These are phyloP conservation scores for Lophius americanus DNA, from an alignment of 2,797 vertebrate species.

Conservation along the genomic window DNA sequence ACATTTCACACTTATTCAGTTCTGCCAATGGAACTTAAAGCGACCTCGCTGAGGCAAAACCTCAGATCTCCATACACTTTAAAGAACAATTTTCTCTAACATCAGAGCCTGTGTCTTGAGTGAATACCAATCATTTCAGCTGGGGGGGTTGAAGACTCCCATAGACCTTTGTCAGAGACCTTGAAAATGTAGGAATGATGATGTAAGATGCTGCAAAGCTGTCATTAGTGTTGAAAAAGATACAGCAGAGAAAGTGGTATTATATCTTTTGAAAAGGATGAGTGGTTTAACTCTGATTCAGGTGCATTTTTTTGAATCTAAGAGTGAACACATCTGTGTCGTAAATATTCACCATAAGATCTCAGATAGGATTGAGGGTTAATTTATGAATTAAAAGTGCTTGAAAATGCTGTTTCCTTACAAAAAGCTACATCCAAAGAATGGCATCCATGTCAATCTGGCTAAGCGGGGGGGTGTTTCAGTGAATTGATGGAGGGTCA, in stretches of 20 bases:
- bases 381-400: constrained; percentile 1
- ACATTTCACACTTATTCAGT: constrained; percentile 9
- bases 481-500: constrained; percentile 37
- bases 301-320: constrained; percentile 1
- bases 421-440: constrained; percentile 14
- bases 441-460: constrained; percentile 7
- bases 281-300: not conserved
- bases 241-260: constrained; percentile 24
- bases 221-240: constrained; percentile 36
- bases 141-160: constrained; percentile 43
- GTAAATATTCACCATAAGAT: not conserved
- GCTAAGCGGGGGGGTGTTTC: constrained; percentile 10
- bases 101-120: constrained; percentile 20
- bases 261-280: constrained; percentile 1
- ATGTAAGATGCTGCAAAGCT: constrained; percentile 61
- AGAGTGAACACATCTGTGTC: not conserved
- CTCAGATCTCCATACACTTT: constrained; percentile 29
- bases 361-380: not conserved
- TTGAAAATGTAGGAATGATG: constrained; percentile 39
- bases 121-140: constrained; percentile 54
- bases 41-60: constrained; percentile 18
- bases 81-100: constrained; percentile 19
- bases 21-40: constrained; percentile 22
- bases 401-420: constrained; percentile 10
- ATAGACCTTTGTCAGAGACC: constrained; percentile 42